Percentiles rank a stretch among this genome's conserved stretches.
Conservation (phyloP, 2,113 vertebrate species). For the Strigops habroptila region DNA sequence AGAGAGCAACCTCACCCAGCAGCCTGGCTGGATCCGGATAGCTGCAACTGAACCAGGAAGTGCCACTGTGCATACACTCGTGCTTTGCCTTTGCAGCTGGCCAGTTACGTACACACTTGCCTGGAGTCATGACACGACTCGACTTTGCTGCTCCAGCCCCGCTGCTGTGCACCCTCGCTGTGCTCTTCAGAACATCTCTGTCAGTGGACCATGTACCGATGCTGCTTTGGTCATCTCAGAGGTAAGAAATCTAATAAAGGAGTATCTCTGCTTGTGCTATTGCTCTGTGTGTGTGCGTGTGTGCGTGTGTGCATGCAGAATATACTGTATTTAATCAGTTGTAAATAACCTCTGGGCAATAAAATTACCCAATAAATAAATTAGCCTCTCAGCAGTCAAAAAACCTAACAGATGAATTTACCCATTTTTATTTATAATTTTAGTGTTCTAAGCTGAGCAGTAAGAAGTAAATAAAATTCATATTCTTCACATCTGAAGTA, state of each 20-base stretch:
- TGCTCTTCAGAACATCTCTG: not conserved
- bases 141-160: not conserved
- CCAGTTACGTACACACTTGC: accelerated
- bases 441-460: not conserved
- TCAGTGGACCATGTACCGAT: constrained; percentile 32
- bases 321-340: accelerated
- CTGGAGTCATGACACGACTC: not conserved
- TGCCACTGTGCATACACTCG: not conserved
- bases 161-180: not conserved
- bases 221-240: constrained; percentile 67
- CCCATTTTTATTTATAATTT: not conserved
- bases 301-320: not conserved
- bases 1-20: not conserved
- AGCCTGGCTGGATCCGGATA: not conserved
- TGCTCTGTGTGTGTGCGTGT: not conserved
- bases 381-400: not conserved
- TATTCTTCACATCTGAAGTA: not conserved
- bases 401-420: not conserved
- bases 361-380: not conserved
- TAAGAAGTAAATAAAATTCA: not conserved
- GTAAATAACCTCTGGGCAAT: not conserved
- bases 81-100: not conserved
- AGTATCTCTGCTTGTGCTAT: accelerated
- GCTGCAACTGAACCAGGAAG: not conserved
- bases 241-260: constrained; percentile 23